phyloP scores from a whole-genome alignment of 2,797 vertebrate species.

The Melanogrammus aeglefinus region DNA sequence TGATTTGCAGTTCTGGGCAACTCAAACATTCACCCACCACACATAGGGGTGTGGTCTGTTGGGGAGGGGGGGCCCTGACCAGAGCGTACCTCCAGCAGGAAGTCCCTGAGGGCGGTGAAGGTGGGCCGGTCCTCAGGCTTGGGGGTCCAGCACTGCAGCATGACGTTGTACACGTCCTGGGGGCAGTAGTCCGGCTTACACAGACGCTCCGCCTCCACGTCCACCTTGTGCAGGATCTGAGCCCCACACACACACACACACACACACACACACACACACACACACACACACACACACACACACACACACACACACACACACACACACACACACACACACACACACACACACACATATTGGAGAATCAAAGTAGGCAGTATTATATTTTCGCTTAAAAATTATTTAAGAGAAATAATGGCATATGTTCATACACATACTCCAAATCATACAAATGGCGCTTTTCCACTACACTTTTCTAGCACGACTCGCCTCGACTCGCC shows the following conservation, averaged over 20 bases:
- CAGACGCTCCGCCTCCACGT: conserved; percentile 89
- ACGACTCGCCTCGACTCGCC: too few relatives aligned
- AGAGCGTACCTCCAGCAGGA: conserved; percentile 84
- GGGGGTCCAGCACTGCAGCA: conserved; percentile 97
- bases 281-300: background rate
- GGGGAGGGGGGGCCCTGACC: background rate
- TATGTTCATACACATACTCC: background rate
- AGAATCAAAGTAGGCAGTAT: too few relatives aligned
- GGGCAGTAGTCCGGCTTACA: conserved; percentile 91
- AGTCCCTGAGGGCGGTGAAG: conserved; percentile 91
- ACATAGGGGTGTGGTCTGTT: background rate
- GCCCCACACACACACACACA: background rate
- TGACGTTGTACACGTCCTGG: conserved; percentile 95
- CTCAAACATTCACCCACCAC: too few relatives aligned
- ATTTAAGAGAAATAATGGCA: too few relatives aligned
- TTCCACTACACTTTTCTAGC: too few relatives aligned
- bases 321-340: background rate
- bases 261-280: background rate
- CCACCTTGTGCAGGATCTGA: conserved; percentile 97
- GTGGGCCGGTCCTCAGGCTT: conserved; percentile 94
- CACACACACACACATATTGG: too few relatives aligned
- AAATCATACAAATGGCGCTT: too few relatives aligned
- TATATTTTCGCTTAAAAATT: too few relatives aligned
- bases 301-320: conserved; percentile 1
- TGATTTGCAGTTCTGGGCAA: too few relatives aligned